Evolutionary conservation across 1,140 invertebrate species (phyloP).

Genomic region (Paraescarpia echinospica): DNA sequence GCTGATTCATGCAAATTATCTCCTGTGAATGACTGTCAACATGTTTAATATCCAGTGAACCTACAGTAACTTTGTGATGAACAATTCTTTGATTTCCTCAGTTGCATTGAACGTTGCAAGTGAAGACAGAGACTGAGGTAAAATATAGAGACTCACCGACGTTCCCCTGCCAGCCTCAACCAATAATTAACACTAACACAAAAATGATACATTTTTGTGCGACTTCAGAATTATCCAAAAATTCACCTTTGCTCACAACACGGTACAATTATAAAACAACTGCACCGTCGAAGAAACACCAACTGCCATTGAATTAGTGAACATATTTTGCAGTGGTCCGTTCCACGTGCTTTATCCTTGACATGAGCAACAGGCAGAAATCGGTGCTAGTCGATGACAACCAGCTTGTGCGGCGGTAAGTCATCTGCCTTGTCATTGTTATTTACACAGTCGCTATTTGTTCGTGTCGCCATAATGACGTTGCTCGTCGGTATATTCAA

Average conservation of each 20-base stretch:
- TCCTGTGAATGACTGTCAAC: neutral
- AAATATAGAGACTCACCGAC: neutral
- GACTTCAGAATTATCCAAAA: neutral
- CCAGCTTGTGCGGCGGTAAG: neutral
- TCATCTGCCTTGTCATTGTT: neutral
- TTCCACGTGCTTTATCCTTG: neutral
- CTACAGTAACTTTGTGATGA: neutral
- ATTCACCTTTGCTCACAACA: neutral
- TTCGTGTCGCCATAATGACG: neutral
- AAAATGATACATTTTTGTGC: neutral
- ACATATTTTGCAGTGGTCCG: neutral
- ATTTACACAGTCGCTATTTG: neutral
- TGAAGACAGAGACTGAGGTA: neutral
- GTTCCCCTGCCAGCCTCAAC: neutral
- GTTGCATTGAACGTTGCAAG: neutral
- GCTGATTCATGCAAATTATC: neutral
- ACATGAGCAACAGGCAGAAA: neutral
- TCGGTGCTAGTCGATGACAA: neutral
- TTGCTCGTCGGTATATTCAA: neutral
- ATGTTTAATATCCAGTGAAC: neutral
- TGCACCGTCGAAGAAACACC: neutral
- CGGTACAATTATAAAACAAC: neutral
- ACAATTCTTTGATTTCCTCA: neutral
- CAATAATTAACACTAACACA: neutral
- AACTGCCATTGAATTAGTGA: neutral